Evolutionary conservation across 2,113 vertebrate genomes (phyloP), one percentile per base, ranked within the genome.

Genomic region (Orcinus orca): DNA sequence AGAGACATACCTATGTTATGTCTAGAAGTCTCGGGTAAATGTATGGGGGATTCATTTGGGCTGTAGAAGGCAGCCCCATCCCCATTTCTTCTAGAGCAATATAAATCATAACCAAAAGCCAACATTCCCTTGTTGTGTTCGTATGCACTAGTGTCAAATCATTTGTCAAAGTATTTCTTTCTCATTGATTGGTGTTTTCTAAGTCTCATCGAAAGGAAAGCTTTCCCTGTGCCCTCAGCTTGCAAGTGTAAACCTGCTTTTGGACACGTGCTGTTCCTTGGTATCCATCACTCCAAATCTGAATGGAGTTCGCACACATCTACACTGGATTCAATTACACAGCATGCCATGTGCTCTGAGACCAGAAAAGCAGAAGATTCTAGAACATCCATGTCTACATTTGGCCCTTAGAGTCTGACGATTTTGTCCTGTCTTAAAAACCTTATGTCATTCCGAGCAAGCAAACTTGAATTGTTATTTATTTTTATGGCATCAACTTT

Each of bases 1-100:
- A 97, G 97, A 98, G 92, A 97, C 97, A 98, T 89, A 83, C 80
- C 83, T 11, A 93, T 98, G 67, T 94, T 98, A 98, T 98, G 98
- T 98, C 96, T 97, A 97, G 95, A 98, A 97, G 95, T 90, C 77
- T 97, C 95, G 96, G 97, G 97, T 98, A 98, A 98, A 98, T 97
- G 97, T 93, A 98, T 88, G 96, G 76, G 90, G 93, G 62, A 92
- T 95, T 97, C 13, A 2, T 90, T 97, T 96, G 97, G 89, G 97
- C 62, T 95, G 70, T 14, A 96, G 95, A 98, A 98, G 98, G 86
- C 86, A 92, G 10, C n/a, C 41, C 44, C 8, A 88, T 5, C 14
- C 12, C 2, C 13, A 58, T 77, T 94, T 97, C 95, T 97, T 94
- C 80, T 94, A 97, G 83, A 95, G 97, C 76, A 91, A 96, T 96